Evolutionary conservation across 2,113 vertebrate genomes (phyloP).

Genomic region (Pardalotus punctatus): DNA sequence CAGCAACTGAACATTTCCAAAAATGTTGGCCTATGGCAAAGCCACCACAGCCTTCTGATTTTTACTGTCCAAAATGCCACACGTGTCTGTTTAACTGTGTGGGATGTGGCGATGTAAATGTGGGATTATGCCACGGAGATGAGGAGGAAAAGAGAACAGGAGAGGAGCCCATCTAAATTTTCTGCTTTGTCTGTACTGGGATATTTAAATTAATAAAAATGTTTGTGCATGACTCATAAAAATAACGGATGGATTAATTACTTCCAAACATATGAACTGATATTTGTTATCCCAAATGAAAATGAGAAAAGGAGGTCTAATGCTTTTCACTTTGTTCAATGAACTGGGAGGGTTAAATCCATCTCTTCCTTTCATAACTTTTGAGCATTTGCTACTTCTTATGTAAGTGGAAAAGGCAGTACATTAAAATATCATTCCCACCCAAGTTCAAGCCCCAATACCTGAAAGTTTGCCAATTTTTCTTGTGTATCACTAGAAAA

Average conservation of each 20-base stretch:
- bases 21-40: neutral
- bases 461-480: conserved; percentile 41
- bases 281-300: neutral
- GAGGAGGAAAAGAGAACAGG: neutral
- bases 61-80: neutral
- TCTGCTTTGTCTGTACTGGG: neutral
- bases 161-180: neutral
- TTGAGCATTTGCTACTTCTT: neutral
- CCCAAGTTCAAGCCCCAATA: conserved; percentile 45
- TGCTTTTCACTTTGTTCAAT: neutral
- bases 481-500: conserved; percentile 9
- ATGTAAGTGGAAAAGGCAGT: conserved; percentile 23
- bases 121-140: neutral
- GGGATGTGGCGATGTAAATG: neutral
- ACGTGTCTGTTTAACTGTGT: neutral
- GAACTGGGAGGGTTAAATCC: neutral
- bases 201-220: conserved; percentile 1
- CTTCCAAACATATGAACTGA: neutral
- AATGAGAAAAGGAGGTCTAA: neutral
- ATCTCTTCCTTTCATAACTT: neutral
- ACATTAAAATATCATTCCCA: conserved; percentile 19
- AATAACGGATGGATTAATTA: neutral
- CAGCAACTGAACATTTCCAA: neutral
- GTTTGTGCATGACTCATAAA: conserved; percentile 7
- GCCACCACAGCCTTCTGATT: neutral